phyloP scores from a whole-genome alignment of 2,113 vertebrate genomes.

The Pandion haliaetus region DNA sequence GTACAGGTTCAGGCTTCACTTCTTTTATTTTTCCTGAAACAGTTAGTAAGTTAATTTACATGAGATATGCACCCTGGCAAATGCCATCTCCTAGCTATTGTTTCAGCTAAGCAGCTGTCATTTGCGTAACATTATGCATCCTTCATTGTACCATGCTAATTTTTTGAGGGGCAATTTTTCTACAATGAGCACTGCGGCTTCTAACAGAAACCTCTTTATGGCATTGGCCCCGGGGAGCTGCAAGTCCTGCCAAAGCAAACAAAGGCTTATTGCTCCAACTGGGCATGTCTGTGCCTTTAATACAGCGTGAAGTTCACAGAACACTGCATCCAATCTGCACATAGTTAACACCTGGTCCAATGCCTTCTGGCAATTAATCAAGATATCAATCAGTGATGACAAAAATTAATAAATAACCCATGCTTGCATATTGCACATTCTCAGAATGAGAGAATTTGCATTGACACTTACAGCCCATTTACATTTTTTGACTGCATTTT shows the following conservation, averaged over 20 bases:
- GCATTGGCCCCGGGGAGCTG: conserved; percentile 87
- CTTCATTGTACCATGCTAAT: conserved; percentile 91
- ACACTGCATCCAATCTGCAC: conserved; percentile 80
- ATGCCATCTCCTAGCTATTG: conserved; percentile 81
- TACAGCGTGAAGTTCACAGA: conserved; percentile 80
- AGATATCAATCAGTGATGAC: conserved; percentile 87
- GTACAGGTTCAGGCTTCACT: conserved; percentile 48
- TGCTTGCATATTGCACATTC: conserved; percentile 61
- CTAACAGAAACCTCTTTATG: conserved; percentile 97
- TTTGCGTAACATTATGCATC: conserved; percentile 86
- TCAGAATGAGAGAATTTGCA: conserved; percentile 60
- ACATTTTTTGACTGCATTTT: conserved; percentile 52
- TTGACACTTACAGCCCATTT: conserved; percentile 62
- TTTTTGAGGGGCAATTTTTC: conserved; percentile 91
- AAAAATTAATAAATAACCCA: conserved; percentile 71
- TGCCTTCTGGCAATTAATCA: conserved; percentile 82
- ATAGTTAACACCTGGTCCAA: conserved; percentile 81
- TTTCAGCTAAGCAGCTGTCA: conserved; percentile 88
- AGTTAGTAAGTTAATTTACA: conserved; percentile 78
- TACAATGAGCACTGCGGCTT: conserved; percentile 90
- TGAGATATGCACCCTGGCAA: conserved; percentile 82
- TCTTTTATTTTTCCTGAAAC: conserved; percentile 58
- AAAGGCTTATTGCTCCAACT: conserved; percentile 85
- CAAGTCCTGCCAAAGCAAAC: conserved; percentile 92
- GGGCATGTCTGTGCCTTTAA: conserved; percentile 84